Evolutionary conservation across 2,888 invertebrate species (phyloP), one percentile per base, ranked within the genome.

Genomic region (Drosophila rubida): DNA sequence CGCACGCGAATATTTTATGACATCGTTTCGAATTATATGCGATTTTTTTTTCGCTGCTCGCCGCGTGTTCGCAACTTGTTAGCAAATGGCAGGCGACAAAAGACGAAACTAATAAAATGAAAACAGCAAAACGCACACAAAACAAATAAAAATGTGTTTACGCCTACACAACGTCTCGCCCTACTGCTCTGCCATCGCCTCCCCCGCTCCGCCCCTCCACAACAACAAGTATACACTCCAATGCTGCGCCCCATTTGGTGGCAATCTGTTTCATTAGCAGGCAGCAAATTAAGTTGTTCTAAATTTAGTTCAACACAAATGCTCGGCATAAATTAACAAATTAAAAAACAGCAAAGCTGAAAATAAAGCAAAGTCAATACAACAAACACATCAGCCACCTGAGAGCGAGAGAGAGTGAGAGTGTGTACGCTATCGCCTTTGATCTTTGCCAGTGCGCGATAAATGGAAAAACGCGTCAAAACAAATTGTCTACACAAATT

Each of bases 1-100:
- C 67, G 69, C 88, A 82, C 88, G 82, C 82, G 82, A 82, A 87
- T 85, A 81, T 82, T 82, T 82, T 85, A 87, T 87, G 87, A 87
- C 85, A 84, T 81, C 82, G 87, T 72, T 71, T 70, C 71, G 62
- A 78, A 84, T 84, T 77, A 87, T 78, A 78, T 84, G 75, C 81
- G 70, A 84, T 81, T 80, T 57, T 63, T 50, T 55, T 48, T 19
- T 57, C 8, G 42, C 19, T 66, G 39, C 53, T 60, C 44, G 48
- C 75, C 70, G 61, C 67, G 73, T 83, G 80, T 69, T 78, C 66
- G 69, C 69, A 63, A 85, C 82, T 81, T 85, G 78, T 84, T 78
- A 84, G 71, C 81, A 61, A 78, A 78, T 65, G 70, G 78, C 80
- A 70, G 77, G 70, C 77, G 67, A 83, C 80, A 68, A 83, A 78